Percentiles rank a stretch among this genome's conserved stretches.
These are phyloP conservation scores for Bucco capensis DNA, from an alignment of 2,113 vertebrate genomes.

Conservation along the genomic window DNA sequence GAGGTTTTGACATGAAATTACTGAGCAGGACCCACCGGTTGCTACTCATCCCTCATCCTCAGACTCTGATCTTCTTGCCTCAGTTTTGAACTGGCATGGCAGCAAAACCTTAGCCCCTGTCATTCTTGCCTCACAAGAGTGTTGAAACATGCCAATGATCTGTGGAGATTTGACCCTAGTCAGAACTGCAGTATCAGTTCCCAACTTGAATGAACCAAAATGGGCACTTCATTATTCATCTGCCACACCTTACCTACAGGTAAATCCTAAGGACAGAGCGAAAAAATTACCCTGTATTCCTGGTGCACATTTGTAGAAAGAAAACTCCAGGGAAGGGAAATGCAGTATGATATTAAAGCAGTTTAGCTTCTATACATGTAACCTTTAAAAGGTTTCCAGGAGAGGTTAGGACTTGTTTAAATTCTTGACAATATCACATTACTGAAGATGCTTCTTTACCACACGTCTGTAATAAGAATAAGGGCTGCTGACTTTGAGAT, in stretches of 20 bases:
- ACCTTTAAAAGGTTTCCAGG: not conserved
- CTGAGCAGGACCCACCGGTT: not conserved
- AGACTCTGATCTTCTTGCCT: not conserved
- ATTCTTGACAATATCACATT: not conserved
- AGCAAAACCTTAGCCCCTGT: not conserved
- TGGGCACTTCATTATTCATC: not conserved
- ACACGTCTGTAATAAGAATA: not conserved
- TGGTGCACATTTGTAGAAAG: not conserved
- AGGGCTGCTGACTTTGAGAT: not conserved
- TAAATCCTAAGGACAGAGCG: not conserved
- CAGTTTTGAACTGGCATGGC: not conserved
- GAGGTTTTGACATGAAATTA: not conserved
- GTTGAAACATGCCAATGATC: not conserved
- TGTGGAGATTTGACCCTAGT: not conserved
- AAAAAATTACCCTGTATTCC: not conserved
- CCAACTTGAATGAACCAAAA: not conserved
- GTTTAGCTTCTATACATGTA: not conserved
- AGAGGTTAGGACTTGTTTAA: not conserved
- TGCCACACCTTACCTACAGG: not conserved
- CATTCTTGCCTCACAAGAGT: not conserved
- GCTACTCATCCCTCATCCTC: not conserved
- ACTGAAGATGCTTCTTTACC: not conserved
- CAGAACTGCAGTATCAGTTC: not conserved
- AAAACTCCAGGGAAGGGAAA: not conserved
- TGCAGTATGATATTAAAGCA: not conserved